Base-by-base conservation (phyloP, 37 sponge, comb jelly and placozoan species). In the Crambe crambe region DNA sequence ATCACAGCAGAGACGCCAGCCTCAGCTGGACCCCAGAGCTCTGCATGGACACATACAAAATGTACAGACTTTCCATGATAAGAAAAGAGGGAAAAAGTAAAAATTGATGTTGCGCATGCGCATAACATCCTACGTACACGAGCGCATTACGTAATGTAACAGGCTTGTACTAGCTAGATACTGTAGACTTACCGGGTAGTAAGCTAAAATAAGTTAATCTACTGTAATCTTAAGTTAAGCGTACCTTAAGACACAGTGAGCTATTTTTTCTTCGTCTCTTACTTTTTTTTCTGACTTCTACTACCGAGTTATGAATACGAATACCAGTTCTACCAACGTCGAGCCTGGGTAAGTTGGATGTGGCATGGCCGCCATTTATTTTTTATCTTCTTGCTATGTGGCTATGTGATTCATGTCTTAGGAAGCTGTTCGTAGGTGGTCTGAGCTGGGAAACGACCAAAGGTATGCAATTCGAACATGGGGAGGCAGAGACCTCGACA, bases 381-480 rank as follows among this genome's bases (percentile, higher is more conserved):
- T 47, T 47, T 6, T n/a, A n/a, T n/a, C n/a, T n/a, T n/a, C n/a
- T n/a, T n/a, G n/a, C n/a, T n/a, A n/a, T n/a, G n/a, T n/a, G n/a
- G n/a, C n/a, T n/a, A n/a, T n/a, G n/a, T n/a, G n/a, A 51, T 58
- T 2, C 20, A 2, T 58, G 21, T 2, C 59, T 31, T 56, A 75
- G 75, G 39, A 75, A 75, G 51, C 9, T 75, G 0, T 75, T 75
- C 51, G 75, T 75, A 10, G 75, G 75, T 57, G 75, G 75, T 35
- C 38, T 75, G 32, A 75, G 88, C 68, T 84, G 85, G 85, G 85
- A 87, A 0, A 87, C 92, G 0, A 87, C 81, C 23, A 41, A 84
- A 79, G 82, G 82, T 81, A 40, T 62, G 51, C 23, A 3, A n/a
- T n/a, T n/a, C n/a, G n/a, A n/a, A n/a, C n/a, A n/a, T n/a, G n/a